Conservation (phyloP, 2,888 invertebrate species). For the Caenorhabditis sp. region DNA sequence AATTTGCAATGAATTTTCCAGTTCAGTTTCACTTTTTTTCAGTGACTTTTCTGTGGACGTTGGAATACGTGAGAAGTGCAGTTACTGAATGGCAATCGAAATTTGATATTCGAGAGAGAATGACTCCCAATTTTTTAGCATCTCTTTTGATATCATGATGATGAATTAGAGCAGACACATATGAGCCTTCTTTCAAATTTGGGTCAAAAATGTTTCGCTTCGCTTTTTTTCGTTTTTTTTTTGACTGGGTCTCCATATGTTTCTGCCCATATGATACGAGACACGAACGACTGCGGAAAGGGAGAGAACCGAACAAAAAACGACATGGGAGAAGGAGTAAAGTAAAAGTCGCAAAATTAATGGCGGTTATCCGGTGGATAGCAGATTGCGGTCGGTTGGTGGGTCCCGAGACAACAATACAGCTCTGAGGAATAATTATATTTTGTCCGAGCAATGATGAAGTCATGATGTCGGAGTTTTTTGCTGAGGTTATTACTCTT, state of each 20-base stretch:
- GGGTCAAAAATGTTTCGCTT: conserved; percentile 6
- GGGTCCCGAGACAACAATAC: conserved; percentile 30
- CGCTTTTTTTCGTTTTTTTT: no score
- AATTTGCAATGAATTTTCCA: conserved; percentile 14
- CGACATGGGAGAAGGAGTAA: background rate
- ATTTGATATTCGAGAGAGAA: conserved; percentile 66
- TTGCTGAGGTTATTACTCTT: conserved; percentile 27
- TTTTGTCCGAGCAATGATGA: conserved; percentile 17
- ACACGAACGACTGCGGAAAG: conserved; percentile 1
- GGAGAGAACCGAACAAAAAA: background rate
- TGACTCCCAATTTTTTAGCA: conserved; percentile 45
- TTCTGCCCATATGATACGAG: background rate
- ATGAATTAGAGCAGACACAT: conserved; percentile 23
- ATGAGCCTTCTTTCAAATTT: background rate
- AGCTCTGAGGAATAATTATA: conserved; percentile 32
- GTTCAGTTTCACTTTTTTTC: conserved; percentile 25
- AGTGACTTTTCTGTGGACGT: conserved; percentile 3
- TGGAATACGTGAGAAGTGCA: conserved; percentile 46
- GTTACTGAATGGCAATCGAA: conserved; percentile 56
- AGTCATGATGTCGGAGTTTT: conserved; percentile 30
- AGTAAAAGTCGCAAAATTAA: conserved; percentile 29
- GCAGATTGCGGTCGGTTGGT: background rate
- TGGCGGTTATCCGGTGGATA: conserved; percentile 42
- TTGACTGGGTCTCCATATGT: background rate
- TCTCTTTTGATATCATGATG: conserved; percentile 41